These are phyloP conservation scores for Lipotes vexillifer DNA, from an alignment of 2,113 vertebrate species.

Conservation along the genomic window DNA sequence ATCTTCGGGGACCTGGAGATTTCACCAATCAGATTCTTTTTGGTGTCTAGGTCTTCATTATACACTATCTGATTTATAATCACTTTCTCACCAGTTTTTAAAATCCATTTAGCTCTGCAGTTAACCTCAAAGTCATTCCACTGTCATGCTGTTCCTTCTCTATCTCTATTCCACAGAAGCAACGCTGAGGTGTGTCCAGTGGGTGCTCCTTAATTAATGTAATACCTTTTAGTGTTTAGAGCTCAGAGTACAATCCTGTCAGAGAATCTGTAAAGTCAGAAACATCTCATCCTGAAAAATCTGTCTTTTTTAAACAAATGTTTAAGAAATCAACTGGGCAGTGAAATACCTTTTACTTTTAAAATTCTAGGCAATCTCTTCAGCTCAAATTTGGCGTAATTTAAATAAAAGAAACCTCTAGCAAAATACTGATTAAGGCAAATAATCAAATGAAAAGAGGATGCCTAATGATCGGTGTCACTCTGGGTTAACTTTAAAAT, in stretches of 20 bases:
- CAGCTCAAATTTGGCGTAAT: background rate
- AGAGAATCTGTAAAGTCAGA: background rate
- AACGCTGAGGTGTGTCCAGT: background rate
- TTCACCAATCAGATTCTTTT: background rate
- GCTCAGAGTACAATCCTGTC: background rate
- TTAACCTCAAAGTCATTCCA: background rate
- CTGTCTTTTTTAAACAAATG: background rate
- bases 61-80: background rate
- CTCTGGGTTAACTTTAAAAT: background rate
- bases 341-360: background rate
- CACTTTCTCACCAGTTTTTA: background rate
- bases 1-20: background rate
- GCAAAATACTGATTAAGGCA: background rate
- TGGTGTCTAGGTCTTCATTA: background rate
- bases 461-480: background rate
- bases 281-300: background rate
- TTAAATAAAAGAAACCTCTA: background rate
- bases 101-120: background rate
- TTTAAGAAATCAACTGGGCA: background rate
- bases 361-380: background rate
- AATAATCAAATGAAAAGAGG: background rate
- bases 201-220: background rate
- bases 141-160: background rate
- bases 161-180: background rate
- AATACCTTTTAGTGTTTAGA: background rate